Evolutionary conservation across 1,140 invertebrate species (phyloP).

Genomic region (Aphelinus atriplicis): DNA sequence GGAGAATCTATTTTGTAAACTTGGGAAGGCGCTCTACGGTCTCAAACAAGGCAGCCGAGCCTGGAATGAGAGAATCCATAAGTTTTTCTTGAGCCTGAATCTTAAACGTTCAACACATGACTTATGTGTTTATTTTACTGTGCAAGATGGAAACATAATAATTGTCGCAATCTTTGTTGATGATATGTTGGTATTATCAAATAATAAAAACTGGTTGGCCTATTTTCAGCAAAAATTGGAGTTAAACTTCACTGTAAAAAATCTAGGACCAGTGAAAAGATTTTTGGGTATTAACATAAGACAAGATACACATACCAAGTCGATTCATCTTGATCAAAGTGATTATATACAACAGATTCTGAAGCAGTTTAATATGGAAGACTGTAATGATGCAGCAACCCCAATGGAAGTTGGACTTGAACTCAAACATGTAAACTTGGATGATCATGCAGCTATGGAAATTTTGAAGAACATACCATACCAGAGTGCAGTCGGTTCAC

Average conservation of each 20-base stretch:
- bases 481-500: background rate
- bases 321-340: background rate
- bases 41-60: constrained; percentile 57
- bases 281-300: background rate
- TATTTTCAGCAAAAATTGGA: background rate
- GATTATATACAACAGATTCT: background rate
- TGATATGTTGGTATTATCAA: background rate
- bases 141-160: background rate
- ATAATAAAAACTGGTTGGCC: background rate
- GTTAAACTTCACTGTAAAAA: background rate
- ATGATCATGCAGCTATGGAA: background rate
- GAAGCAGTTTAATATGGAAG: background rate
- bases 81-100: constrained; percentile 22
- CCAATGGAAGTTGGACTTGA: background rate
- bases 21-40: constrained; percentile 59
- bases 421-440: background rate
- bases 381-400: background rate
- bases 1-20: constrained; percentile 42
- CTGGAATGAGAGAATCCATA: constrained; percentile 55
- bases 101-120: background rate
- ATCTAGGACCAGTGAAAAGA: background rate
- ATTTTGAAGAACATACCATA: background rate
- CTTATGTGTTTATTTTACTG: background rate
- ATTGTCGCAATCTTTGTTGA: constrained; percentile 19
- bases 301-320: background rate